Evolutionary conservation across 2,888 invertebrate species (phyloP).

Genomic region (Laspeyria flexula): DNA sequence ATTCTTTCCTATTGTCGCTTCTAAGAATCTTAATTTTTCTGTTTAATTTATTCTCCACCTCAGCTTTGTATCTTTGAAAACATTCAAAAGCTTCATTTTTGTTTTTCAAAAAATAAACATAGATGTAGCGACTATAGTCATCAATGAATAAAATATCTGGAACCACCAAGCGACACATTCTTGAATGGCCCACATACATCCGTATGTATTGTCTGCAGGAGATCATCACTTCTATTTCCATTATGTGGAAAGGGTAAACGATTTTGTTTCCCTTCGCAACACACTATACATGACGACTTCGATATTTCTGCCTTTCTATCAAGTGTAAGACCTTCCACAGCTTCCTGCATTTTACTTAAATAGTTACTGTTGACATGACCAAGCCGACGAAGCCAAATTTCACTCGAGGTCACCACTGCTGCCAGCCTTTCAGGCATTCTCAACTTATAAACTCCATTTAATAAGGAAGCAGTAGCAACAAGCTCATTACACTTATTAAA

Average conservation of each 20-base stretch:
- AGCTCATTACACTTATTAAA: constrained; percentile 15
- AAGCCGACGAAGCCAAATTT: constrained; percentile 19
- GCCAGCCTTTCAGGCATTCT: constrained; percentile 14
- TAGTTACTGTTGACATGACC: constrained; percentile 12
- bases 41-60: too few relatives aligned
- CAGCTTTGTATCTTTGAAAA: too few relatives aligned
- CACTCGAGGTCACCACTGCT: constrained; percentile 6
- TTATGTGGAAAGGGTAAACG: constrained; percentile 22
- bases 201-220: constrained; percentile 19
- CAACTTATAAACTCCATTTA: constrained; percentile 38
- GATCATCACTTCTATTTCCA: constrained; percentile 22
- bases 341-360: constrained; percentile 3
- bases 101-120: not conserved
- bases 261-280: constrained; percentile 36
- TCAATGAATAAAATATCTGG: not conserved
- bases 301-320: constrained; percentile 26
- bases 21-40: too few relatives aligned
- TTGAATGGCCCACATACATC: constrained; percentile 32
- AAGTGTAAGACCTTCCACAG: not conserved
- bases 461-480: constrained; percentile 30
- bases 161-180: constrained; percentile 15
- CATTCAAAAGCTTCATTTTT: not conserved
- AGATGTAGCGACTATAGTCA: not conserved
- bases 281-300: constrained; percentile 24
- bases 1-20: too few relatives aligned